These are phyloP conservation scores for Fragum whitleyi DNA, from an alignment of 2,888 invertebrate genomes.

Conservation along the genomic window DNA sequence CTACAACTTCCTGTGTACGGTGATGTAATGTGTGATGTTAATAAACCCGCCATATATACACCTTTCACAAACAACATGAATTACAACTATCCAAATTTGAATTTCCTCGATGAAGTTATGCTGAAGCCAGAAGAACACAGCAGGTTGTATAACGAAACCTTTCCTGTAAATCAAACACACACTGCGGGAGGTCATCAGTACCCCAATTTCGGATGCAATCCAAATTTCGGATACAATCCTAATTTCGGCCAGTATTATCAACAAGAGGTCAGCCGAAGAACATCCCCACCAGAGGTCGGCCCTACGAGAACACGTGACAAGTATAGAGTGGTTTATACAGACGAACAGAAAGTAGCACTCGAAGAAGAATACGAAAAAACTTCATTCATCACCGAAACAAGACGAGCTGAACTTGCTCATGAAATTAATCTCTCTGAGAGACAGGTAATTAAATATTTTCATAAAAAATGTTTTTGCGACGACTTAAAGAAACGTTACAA, in stretches of 20 bases:
- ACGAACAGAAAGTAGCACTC: background rate
- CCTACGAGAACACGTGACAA: constrained; percentile 16
- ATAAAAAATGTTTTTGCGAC: background rate
- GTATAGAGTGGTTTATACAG: constrained; percentile 10
- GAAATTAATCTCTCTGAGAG: constrained; percentile 17
- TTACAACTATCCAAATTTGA: constrained; percentile 4
- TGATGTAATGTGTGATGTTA: background rate
- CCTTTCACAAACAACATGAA: background rate
- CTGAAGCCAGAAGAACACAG: background rate
- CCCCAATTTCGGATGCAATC: background rate
- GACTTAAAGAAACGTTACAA: background rate
- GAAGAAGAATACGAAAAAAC: constrained; percentile 16
- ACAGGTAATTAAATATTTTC: background rate
- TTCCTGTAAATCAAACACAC: background rate
- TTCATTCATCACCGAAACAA: constrained; percentile 1
- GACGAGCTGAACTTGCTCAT: background rate
- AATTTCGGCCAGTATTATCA: background rate
- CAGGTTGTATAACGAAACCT: background rate
- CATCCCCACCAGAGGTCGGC: background rate
- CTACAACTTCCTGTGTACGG: constrained; percentile 14
- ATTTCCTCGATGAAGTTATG: background rate
- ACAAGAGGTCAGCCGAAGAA: background rate
- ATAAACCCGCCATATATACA: background rate
- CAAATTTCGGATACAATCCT: background rate
- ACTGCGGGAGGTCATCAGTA: background rate